These are phyloP conservation scores for Melospiza melodia DNA, from an alignment of 2,113 vertebrate genomes.

Conservation along the genomic window DNA sequence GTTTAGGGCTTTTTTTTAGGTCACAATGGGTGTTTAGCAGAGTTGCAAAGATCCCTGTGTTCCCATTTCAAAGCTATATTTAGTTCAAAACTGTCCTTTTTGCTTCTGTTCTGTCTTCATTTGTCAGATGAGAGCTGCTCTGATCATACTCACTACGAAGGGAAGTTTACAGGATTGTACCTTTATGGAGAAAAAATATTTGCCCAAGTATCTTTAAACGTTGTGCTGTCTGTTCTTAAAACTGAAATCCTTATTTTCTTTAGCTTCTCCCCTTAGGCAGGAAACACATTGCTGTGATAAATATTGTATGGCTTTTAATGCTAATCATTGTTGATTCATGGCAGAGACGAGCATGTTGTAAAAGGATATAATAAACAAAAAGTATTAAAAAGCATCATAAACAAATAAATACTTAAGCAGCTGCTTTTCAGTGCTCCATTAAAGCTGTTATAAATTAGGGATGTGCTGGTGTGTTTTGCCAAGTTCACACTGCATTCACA, in stretches of 20 bases:
- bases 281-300: neutral
- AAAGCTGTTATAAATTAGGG: constrained; percentile 21
- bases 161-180: neutral
- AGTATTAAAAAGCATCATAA: constrained; percentile 27
- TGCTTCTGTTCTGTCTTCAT: neutral
- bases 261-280: neutral
- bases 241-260: neutral
- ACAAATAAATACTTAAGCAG: constrained; percentile 37
- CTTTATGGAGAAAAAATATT: neutral
- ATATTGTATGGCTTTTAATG: neutral
- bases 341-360: neutral
- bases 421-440: neutral
- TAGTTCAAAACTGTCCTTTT: neutral
- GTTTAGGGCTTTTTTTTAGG: neutral
- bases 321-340: constrained; percentile 20
- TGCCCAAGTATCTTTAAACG: neutral
- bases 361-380: constrained; percentile 29
- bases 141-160: neutral
- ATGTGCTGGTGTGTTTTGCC: neutral
- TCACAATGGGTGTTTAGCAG: neutral
- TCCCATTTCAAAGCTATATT: neutral
- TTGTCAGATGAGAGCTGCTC: neutral
- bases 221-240: neutral
- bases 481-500: neutral
- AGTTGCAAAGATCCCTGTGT: neutral